Conservation (phyloP, 2,888 invertebrate species). For the Gortyna flavago region DNA sequence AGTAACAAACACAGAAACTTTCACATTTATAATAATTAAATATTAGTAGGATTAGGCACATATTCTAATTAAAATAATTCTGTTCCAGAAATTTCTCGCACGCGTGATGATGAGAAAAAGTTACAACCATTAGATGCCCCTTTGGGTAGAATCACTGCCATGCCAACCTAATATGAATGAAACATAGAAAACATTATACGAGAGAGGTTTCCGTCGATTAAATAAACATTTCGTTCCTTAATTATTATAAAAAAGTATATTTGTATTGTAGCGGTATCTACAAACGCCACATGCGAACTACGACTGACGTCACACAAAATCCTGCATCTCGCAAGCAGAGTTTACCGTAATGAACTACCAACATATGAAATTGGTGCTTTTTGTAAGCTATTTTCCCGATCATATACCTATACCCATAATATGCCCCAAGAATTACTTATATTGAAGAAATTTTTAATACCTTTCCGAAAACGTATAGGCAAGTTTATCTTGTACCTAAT, state of each 20-base stretch:
- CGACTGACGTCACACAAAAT: too few relatives aligned
- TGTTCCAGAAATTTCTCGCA: slow-evolving; percentile 62
- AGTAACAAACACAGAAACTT: background rate
- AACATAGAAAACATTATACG: slow-evolving; percentile 79
- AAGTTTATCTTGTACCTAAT: background rate
- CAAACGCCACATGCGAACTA: too few relatives aligned
- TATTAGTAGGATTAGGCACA: background rate
- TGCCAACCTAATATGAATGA: slow-evolving; percentile 38
- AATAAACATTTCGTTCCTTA: slow-evolving; percentile 24
- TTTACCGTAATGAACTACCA: background rate
- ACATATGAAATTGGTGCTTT: background rate
- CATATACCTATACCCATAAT: too few relatives aligned
- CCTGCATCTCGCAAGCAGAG: too few relatives aligned
- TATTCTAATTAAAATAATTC: background rate
- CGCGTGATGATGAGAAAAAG: slow-evolving; percentile 65
- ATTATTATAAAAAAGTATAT: slow-evolving; percentile 31
- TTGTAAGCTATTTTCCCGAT: background rate
- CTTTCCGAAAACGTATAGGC: background rate
- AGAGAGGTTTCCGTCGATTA: slow-evolving; percentile 67
- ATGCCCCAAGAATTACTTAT: background rate
- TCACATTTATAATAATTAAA: background rate
- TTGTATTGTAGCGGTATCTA: too few relatives aligned
- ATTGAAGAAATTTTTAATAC: background rate
- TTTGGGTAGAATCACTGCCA: slow-evolving; percentile 1
- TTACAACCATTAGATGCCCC: background rate